Base-by-base conservation (phyloP, 1,140 invertebrate species). In the Lucilia sericata region DNA sequence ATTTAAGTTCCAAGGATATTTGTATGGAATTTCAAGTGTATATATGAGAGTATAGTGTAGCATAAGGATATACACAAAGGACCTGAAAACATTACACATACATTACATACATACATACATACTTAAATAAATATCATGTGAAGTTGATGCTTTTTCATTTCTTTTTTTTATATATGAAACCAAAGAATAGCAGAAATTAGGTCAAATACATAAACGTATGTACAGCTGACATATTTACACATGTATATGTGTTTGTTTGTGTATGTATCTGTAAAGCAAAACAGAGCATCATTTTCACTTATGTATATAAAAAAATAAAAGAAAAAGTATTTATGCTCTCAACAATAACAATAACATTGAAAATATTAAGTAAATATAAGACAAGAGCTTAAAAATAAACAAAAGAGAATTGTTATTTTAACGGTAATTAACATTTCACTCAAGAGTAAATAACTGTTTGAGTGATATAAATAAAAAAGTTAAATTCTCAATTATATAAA, bases 11-110 rank as follows among this genome's bases (percentile, higher is more conserved):
- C 65, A 70, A 70, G 65, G 65, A 70, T 70, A 25, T 25, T 8
- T 70, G 65, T 21, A 70, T 70, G 9, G 19, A 70, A 70, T 70
- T 70, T 70, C 65, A 70, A 70, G 65, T 70, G 65, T 70, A 70
- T 25, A 21, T 21, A 49, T 49, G 25, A 49, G 51, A 55, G 51
- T 17, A 55, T 70, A 70, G 60, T 70, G 65, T n/a, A 25, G 5
- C 10, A 70, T 42, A 70, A 5, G 21, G 19, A 25, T 12, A 21
- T 70, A 70, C n/a, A 70, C n/a, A 70, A 21, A 70, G 65, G 65
- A 70, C 3, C n/a, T 21, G 60, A 7, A 70, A 10, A 70, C 65
- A 70, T 30, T 30, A n/a, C n/a, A n/a, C n/a, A n/a, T n/a, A n/a
- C n/a, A n/a, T n/a, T 30, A 30, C 3, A 30, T 3, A 30, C 25